Base-by-base conservation (phyloP, 2,888 invertebrate species). In the Mimachlamys varia region DNA sequence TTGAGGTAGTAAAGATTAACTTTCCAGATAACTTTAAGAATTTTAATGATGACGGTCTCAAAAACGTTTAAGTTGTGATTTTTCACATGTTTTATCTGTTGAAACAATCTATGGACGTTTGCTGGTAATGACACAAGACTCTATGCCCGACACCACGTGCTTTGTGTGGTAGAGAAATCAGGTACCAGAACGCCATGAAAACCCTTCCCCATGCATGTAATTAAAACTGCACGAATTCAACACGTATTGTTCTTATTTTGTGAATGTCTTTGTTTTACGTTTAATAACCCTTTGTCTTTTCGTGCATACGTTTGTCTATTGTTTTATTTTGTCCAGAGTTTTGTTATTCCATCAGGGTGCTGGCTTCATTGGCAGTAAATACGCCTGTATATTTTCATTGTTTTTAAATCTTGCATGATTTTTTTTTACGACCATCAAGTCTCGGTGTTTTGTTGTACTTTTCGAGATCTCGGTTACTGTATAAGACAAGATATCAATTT, bases 61-160 rank as follows among this genome's bases (percentile, higher is more conserved):
- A 58, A 58, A 22, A 22, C 58, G 58, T 58, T 76, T 76, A 76
- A 76, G 33, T 76, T 33, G 76, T 76, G 76, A 76, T 76, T 76
- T 76, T 76, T 76, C 76, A 76, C 76, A 33, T 76, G 15, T 76
- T 13, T 33, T 33, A 76, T 76, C 76, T 33, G 27, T 15, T 12
- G 33, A 33, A 27, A 33, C 22, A 33, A 76, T 76, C 76, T 27
- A 10, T 4, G 33, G 22, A 27, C 76, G 76, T 33, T 22, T 0
- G 76, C 33, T 33, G 33, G 0, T 33, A 76, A 76, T 76, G 76
- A 33, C 76, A 33, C 27, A 22, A 0, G 33, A 7, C 33, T 76
- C 7, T 76, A 27, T 76, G 22, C 27, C 5, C 33, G 76, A 33
- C 76, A 33, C 33, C 7, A 33, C 33, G 76, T 62, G 62, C n/a